Percentiles rank a stretch among this genome's conserved stretches.
phyloP scores from a whole-genome alignment of 2,888 invertebrate species.

The Orthosia cruda region DNA sequence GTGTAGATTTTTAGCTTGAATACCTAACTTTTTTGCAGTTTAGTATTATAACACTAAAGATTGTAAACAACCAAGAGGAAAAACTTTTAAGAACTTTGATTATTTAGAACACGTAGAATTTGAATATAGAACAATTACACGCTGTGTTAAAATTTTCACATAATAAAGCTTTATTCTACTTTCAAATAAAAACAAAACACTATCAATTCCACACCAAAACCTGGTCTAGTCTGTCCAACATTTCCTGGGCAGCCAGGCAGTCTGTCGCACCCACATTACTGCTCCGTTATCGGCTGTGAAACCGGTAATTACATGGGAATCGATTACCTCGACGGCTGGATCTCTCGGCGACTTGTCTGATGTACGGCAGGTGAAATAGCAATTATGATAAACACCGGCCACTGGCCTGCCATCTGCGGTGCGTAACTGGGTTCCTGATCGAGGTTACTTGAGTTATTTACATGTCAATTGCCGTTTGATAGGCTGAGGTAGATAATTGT shows the following conservation, averaged over 20 bases:
- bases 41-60: background rate
- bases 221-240: constrained; percentile 26
- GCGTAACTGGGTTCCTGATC: constrained; percentile 56
- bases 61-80: background rate
- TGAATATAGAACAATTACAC: background rate
- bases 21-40: background rate
- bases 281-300: constrained; percentile 64
- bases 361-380: constrained; percentile 75
- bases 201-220: background rate
- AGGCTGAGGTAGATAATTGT: background rate
- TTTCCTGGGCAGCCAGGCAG: constrained; percentile 75
- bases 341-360: constrained; percentile 63
- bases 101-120: background rate
- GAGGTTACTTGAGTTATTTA: constrained; percentile 52
- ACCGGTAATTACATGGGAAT: constrained; percentile 76
- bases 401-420: constrained; percentile 67
- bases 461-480: constrained; percentile 43
- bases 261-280: constrained; percentile 71
- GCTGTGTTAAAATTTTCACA: background rate
- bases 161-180: constrained; percentile 13
- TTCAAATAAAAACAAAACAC: constrained; percentile 9
- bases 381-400: constrained; percentile 78
- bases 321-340: constrained; percentile 74
- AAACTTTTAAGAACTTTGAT: background rate
- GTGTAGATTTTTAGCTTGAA: background rate